phyloP scores from a whole-genome alignment of 2,797 vertebrate genomes.

The Cyclura pinguis region DNA sequence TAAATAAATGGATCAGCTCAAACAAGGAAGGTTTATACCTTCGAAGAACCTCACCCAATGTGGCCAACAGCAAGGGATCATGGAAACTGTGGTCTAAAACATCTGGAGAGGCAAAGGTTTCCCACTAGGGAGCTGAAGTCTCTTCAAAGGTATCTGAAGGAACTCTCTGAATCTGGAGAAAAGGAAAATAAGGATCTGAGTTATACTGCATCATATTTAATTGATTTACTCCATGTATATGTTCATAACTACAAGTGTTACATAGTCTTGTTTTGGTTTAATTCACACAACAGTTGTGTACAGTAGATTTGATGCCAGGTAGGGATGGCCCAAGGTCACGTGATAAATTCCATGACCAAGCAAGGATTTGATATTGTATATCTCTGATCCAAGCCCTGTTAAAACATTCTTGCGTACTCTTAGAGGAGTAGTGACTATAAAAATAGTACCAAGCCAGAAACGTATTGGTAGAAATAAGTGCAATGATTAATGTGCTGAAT shows the following conservation, averaged over 20 bases:
- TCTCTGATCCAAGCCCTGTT: no score
- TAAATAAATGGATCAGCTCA: not conserved
- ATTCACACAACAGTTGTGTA: no score
- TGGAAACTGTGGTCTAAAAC: not conserved
- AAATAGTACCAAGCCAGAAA: no score
- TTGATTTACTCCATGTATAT: not conserved
- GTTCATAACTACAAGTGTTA: not conserved
- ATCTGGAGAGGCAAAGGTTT: not conserved
- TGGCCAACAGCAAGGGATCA: not conserved
- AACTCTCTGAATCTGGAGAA: not conserved
- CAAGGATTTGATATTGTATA: no score
- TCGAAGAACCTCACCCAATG: not conserved
- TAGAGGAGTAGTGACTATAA: no score
- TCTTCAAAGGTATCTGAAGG: not conserved
- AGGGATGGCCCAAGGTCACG: no score
- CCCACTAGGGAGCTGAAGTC: not conserved
- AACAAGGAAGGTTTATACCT: not conserved
- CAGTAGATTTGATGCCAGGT: no score
- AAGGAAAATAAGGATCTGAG: not conserved
- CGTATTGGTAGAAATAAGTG: no score
- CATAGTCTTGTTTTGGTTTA: no score
- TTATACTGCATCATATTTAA: not conserved
- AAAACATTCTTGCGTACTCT: no score
- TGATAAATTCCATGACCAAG: no score
- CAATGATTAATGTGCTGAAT: no score